Base-by-base conservation (phyloP, 2,797 vertebrate genomes). In the Agapornis canus region DNA sequence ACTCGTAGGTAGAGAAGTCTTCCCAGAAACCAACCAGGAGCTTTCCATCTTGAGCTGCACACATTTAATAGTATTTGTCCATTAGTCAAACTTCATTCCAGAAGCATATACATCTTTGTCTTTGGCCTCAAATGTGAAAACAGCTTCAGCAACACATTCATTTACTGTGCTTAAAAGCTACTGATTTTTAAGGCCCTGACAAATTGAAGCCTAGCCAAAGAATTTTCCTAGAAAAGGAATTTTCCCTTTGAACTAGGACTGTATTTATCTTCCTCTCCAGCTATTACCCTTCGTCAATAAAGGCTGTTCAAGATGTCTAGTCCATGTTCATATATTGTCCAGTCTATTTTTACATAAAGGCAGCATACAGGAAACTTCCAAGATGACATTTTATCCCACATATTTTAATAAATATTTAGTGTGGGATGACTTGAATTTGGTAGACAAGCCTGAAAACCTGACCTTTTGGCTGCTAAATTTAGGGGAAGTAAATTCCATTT, bases 401-500 rank as follows among this genome's bases (percentile, higher is more conserved):
- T 56, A 11, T 76, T 89, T 84, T 51, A 73, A 45, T 76, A 82
- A 68, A 45, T 72, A 2, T 70, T 83, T 88, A 65, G 26, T 27
- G 49, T 76, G 27, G 37, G 35, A 39, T 82, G 65, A 63, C 68
- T 35, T 35, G 82, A 94, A 42, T 82, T 92, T 72, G 80, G 32
- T 47, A 69, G 42, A 37, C 84, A 42, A 51, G 35, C 61, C 19
- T 64, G 76, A 86, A 64, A n/a, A 10, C 16, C 31, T 88, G 72
- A 71, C 23, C 20, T 84, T 93, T 89, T 39, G n/a, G 43, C 32
- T 90, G 78, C 47, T 84, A 69, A 79, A 92, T 89, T 86, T 86
- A 90, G 60, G 61, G 49, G 39, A 81, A 82, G 16, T 39, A 54
- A 73, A 27, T 79, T 60, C 40, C 32, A 59, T 86, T 89, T 86